A percentile compares a stretch with the other conserved stretches of the same genome.
These are phyloP conservation scores for Lasioglossum zephyrum DNA, from an alignment of 2,888 invertebrate species.

Conservation along the genomic window DNA sequence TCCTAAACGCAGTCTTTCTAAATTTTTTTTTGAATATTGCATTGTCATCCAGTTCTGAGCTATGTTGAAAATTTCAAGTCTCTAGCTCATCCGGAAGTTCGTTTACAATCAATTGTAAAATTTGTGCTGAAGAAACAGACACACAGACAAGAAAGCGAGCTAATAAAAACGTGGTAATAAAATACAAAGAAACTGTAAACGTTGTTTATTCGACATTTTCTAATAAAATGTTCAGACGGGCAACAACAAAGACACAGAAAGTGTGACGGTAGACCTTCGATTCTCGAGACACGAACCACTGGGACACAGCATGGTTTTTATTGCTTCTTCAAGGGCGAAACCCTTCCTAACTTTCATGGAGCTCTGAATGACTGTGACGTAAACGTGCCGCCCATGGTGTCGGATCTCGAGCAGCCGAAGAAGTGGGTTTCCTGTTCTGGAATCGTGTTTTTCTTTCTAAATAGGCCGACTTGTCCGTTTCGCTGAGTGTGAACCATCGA, in stretches of 20 bases:
- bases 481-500: neutral
- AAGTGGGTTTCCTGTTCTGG: slow-evolving; percentile 28
- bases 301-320: slow-evolving; percentile 53
- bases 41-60: too few species aligned
- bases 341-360: slow-evolving; percentile 43
- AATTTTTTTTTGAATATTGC: too few species aligned
- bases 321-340: slow-evolving; percentile 51
- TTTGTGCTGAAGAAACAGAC: too few species aligned
- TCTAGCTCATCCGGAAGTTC: too few species aligned
- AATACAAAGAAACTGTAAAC: neutral
- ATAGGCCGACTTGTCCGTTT: slow-evolving; percentile 31
- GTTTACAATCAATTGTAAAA: too few species aligned
- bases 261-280: neutral
- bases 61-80: too few species aligned
- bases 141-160: too few species aligned
- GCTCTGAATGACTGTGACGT: slow-evolving; percentile 21
- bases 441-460: slow-evolving; percentile 39
- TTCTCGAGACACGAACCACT: slow-evolving; percentile 22
- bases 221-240: neutral
- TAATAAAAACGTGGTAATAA: neutral
- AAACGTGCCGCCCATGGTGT: slow-evolving; percentile 62
- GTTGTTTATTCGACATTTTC: neutral
- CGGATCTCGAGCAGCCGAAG: slow-evolving; percentile 25
- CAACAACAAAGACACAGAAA: neutral
- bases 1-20: too few species aligned